These are phyloP conservation scores for Piprites chloris DNA, from an alignment of 2,113 vertebrate genomes.

Conservation along the genomic window DNA sequence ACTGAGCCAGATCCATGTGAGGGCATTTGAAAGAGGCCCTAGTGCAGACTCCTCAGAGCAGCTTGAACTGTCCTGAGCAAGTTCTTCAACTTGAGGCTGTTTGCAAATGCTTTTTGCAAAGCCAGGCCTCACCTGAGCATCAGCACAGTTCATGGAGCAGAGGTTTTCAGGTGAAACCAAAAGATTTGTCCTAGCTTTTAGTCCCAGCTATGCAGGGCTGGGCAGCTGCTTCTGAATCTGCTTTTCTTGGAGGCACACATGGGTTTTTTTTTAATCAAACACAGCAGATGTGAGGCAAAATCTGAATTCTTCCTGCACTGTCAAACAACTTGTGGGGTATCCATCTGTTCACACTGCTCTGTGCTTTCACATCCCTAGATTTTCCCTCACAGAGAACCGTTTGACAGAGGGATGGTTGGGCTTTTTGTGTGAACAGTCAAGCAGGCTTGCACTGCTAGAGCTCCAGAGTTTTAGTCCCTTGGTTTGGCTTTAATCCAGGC, in stretches of 20 bases:
- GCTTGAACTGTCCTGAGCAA: not conserved
- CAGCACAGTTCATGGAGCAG: not conserved
- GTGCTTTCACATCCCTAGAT: not conserved
- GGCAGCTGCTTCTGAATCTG: not conserved
- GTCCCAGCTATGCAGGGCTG: not conserved
- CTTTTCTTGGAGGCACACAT: not conserved
- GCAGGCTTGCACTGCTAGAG: not conserved
- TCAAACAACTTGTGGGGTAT: not conserved
- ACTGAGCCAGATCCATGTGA: not conserved
- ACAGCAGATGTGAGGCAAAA: not conserved
- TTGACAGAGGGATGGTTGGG: not conserved
- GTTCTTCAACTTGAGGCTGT: not conserved
- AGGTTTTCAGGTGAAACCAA: not conserved
- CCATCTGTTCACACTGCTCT: not conserved
- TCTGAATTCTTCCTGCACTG: not conserved
- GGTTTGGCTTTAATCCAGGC: constrained; percentile 79
- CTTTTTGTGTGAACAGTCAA: not conserved
- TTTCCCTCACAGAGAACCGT: not conserved
- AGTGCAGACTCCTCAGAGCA: not conserved
- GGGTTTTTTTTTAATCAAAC: not conserved
- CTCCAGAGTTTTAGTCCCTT: not conserved
- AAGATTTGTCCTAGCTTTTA: not conserved
- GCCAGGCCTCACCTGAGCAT: not conserved
- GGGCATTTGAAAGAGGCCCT: not conserved
- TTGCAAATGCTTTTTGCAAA: not conserved